These are phyloP conservation scores for Lasioglossum marginatum DNA, from an alignment of 2,888 invertebrate genomes.

Conservation along the genomic window DNA sequence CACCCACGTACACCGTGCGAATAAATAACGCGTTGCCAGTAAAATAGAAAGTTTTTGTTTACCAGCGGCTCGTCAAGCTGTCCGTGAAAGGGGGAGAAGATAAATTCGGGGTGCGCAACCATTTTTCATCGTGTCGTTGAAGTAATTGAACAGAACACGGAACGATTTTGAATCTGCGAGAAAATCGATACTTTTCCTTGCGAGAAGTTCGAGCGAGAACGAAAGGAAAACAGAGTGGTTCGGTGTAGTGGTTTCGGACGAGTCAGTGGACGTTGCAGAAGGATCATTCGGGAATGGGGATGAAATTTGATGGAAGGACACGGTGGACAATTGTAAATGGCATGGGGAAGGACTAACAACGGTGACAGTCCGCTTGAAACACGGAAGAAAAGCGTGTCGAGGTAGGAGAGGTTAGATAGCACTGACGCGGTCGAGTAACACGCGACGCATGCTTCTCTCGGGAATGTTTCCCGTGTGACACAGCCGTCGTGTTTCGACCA, in stretches of 20 bases:
- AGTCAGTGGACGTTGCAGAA: not conserved
- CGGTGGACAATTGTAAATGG: not conserved
- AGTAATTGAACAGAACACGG: constrained; percentile 4
- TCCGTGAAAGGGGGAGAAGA: not conserved
- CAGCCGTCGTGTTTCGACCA: not conserved
- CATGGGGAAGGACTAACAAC: not conserved
- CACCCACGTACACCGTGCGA: not conserved
- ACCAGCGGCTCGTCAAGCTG: constrained; percentile 6
- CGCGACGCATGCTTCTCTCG: constrained; percentile 40
- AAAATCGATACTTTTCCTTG: constrained; percentile 36
- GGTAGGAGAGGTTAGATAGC: constrained; percentile 64
- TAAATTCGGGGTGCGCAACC: not conserved
- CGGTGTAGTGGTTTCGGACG: not conserved
- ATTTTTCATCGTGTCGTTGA: not conserved
- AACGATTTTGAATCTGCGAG: constrained; percentile 22
- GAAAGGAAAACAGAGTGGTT: not conserved
- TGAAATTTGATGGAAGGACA: not conserved
- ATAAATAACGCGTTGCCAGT: not conserved
- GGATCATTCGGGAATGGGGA: not conserved
- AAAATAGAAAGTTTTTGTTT: constrained; percentile 13
- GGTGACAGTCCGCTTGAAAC: not conserved
- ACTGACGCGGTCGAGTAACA: constrained; percentile 44
- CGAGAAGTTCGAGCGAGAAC: not conserved
- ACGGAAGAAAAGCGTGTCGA: constrained; percentile 18
- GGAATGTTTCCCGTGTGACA: constrained; percentile 19